Evolutionary conservation across 2,888 invertebrate genomes (phyloP).

Genomic region (Drosophila histrio): DNA sequence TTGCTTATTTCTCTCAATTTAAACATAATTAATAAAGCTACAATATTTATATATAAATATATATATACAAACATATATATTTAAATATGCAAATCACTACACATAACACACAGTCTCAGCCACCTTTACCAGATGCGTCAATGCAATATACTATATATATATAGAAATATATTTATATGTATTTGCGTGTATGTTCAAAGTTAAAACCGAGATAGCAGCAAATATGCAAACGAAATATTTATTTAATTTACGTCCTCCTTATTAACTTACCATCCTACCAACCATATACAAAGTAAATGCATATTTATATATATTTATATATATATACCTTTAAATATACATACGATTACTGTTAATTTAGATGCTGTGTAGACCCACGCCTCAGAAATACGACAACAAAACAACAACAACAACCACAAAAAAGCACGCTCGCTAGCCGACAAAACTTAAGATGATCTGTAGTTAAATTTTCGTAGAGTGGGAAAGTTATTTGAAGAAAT

Average conservation of each 20-base stretch:
- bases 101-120: constrained; percentile 62
- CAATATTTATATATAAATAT: constrained; percentile 73
- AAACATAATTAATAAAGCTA: constrained; percentile 75
- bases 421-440: constrained; percentile 54
- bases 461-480: constrained; percentile 56
- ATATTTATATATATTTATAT: constrained; percentile 68
- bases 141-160: constrained; percentile 35
- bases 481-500: constrained; percentile 21
- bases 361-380: constrained; percentile 60
- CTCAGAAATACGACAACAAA: constrained; percentile 38
- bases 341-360: constrained; percentile 66
- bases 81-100: constrained; percentile 55
- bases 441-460: constrained; percentile 45
- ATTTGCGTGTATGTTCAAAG: constrained; percentile 38
- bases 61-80: constrained; percentile 60
- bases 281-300: constrained; percentile 67
- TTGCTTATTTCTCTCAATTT: constrained; percentile 72
- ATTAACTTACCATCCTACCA: constrained; percentile 64
- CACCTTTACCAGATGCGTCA: constrained; percentile 60
- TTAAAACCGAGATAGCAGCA: constrained; percentile 35
- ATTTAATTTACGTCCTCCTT: constrained; percentile 64
- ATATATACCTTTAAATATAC: constrained; percentile 68
- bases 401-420: constrained; percentile 31
- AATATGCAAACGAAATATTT: constrained; percentile 62
- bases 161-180: constrained; percentile 25